phyloP scores from a whole-genome alignment of 1,140 invertebrate genomes.

The Drosophila tristis region DNA sequence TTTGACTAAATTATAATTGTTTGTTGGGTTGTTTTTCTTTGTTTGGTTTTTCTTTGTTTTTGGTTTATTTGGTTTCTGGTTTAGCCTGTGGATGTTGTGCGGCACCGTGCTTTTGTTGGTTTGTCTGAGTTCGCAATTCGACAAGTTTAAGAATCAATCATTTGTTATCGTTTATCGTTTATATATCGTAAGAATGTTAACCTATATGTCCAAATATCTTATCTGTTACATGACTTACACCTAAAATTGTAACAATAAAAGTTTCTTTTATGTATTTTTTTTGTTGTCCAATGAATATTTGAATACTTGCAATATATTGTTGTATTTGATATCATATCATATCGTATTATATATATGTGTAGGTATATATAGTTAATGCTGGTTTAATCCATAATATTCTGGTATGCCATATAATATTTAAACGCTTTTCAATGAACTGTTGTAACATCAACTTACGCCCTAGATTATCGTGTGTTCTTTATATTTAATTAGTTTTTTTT shows the following conservation, averaged over 20 bases:
- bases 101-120: conserved; percentile 63
- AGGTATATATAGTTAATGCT: conserved; percentile 57
- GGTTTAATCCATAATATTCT: conserved; percentile 53
- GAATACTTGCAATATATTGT: conserved; percentile 55
- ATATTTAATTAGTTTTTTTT: conserved; percentile 40
- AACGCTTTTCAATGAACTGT: conserved; percentile 68
- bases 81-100: conserved; percentile 51
- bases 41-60: conserved; percentile 44
- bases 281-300: conserved; percentile 56
- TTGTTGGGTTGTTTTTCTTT: conserved; percentile 34
- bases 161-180: conserved; percentile 52
- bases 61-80: conserved; percentile 64
- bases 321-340: conserved; percentile 55
- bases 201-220: conserved; percentile 80
- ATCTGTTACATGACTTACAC: conserved; percentile 68
- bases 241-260: conserved; percentile 78
- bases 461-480: conserved; percentile 57
- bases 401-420: conserved; percentile 67
- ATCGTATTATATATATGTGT: conserved; percentile 18
- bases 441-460: conserved; percentile 71
- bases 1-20: conserved; percentile 75
- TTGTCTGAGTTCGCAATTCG: conserved; percentile 76
- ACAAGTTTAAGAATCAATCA: conserved; percentile 84
- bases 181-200: conserved; percentile 50
- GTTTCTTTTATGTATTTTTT: conserved; percentile 26